Evolutionary conservation across 2,797 vertebrate species (phyloP), one percentile per base, ranked within the genome.

Genomic region (Leptatherina wallacei): DNA sequence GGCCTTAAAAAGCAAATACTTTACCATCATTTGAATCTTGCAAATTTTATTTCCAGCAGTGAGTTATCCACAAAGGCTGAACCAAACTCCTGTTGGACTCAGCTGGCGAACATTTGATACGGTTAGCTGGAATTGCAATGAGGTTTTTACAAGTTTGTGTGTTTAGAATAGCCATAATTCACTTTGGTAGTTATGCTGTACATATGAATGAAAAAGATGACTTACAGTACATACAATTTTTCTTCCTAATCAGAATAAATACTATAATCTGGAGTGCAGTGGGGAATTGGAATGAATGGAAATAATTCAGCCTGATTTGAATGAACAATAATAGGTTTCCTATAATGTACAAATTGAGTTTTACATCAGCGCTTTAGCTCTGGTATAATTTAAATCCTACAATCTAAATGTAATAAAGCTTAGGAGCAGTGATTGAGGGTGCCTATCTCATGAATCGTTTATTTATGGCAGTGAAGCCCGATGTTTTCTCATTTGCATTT

Each of bases 131-230:
- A 49, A 49, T 49, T 22, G 6, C 18, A 20, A 47, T 47, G 9
- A 11, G 2, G 47, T 22, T 49, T n/a, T 9, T n/a, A 13, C 2
- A 22, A 22, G n/a, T 51, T 51, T 22, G 3, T 10, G 47, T 22
- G 47, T 51, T 51, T 51, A 51, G n/a, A 51, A 22, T 32, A 10
- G 47, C 12, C 2, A 29, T 58, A 42, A 71, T 81, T 57, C 47
- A 10, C 68, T 56, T 72, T 72, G 16, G 5, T 65, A 33, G n/a
- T 32, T 27, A 18, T 61, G 32, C 47, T 78, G 64, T 38, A n/a
- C 27, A n/a, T 3, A 1, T 22, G 20, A 61, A 77, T 76, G 80
- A 72, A 61, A 84, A 67, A 75, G 24, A 75, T 61, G 14, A 65
- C 9, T 49, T 40, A 40, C 47, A 30, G 44, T 30, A 11, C 16